Base-by-base conservation (phyloP, 2,113 vertebrate genomes). In the Ursus arctos region DNA sequence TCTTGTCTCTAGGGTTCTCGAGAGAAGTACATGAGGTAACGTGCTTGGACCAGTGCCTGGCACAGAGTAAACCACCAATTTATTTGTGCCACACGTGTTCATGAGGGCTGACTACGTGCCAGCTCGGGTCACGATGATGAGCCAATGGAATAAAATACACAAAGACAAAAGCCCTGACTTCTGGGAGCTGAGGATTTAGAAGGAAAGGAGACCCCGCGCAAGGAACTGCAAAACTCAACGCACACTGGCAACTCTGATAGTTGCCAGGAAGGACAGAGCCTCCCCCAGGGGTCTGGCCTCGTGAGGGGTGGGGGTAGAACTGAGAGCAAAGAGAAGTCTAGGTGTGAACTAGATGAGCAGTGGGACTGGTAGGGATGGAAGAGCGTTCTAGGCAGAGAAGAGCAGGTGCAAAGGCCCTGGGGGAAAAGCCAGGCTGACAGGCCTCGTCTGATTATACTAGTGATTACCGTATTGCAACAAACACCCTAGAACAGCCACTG, bases 11-110 rank as follows among this genome's bases (percentile, higher is more conserved):
- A 10, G 28, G 55, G 8, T 47, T n/a, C 49, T 13, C 3, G 49
- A 79, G 36, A 3, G 47, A 85, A 4, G 40, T 12, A 3, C 1
- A 1, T 21, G 18, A n/a, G 28, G 12, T 4, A 3, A 8, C 7
- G 8, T 76, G 11, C 7, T 51, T 0, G 7, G 40, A 63, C 63
- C 43, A 36, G 49, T 14, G 36, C 33, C 51, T 1, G 14, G 33
- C 65, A 19, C 13, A 31, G 36, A 74, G 14, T 7, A 31, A 49
- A 0, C 81, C 26, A 1, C 28, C 40, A 74, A 53, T 88, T 47
- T 21, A 24, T 49, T 33, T 11, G 40, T 0, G 11, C 43, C 31
- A 5, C 15, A 4, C 0, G 31, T 19, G 31, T 36, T 51, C 2
- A 19, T 7, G 11, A 69, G 69, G 79, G 16, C n/a, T 53, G 10